These are phyloP conservation scores for Kuschelorhynchus macadamiae DNA, from an alignment of 2,888 invertebrate species.

Conservation along the genomic window DNA sequence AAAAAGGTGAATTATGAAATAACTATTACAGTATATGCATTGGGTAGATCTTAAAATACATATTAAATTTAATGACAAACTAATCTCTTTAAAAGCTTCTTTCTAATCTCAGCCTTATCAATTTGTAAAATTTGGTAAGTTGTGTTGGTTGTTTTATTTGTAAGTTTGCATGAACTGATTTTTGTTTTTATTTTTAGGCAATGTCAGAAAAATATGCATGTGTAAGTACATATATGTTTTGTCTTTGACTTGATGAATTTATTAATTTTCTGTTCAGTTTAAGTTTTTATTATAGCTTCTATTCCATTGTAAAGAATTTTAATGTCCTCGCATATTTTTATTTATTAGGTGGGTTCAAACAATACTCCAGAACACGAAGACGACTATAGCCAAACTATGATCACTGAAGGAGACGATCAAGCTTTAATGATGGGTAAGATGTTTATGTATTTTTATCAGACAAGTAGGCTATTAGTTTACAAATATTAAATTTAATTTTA, in stretches of 20 bases:
- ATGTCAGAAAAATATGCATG: constrained; percentile 42
- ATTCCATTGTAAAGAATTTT: too few species aligned
- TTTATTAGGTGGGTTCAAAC: constrained; percentile 68
- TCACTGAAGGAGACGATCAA: constrained; percentile 24
- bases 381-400: constrained; percentile 48
- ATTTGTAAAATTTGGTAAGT: too few species aligned
- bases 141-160: too few species aligned
- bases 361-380: constrained; percentile 76
- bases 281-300: background rate
- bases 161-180: background rate
- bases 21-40: too few species aligned
- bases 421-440: constrained; percentile 26
- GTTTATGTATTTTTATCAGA: too few species aligned
- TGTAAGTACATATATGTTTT: constrained; percentile 25
- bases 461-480: too few species aligned
- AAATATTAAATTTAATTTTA: too few species aligned
- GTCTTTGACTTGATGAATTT: background rate
- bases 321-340: too few species aligned
- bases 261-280: background rate
- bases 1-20: too few species aligned
- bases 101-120: too few species aligned
- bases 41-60: too few species aligned
- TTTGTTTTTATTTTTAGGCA: constrained; percentile 26
- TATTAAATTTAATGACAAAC: background rate
- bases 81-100: too few species aligned